These are phyloP conservation scores for Turdus rufiventris DNA, from an alignment of 2,113 vertebrate species.

Conservation along the genomic window DNA sequence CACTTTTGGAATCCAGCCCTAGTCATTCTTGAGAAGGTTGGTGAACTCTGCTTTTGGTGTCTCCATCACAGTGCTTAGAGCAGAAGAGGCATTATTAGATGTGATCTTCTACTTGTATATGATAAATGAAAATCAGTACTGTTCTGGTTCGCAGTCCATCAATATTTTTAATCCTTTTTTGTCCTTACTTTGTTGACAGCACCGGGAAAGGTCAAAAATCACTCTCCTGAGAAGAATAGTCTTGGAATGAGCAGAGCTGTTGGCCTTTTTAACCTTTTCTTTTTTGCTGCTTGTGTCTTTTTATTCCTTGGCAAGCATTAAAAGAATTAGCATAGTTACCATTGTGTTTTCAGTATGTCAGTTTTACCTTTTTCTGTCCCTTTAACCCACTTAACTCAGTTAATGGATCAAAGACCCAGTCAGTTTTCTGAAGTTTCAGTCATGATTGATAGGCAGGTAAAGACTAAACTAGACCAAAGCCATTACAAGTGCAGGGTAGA, in stretches of 20 bases:
- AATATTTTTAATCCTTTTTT: neutral
- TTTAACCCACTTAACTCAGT: neutral
- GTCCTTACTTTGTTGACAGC: neutral
- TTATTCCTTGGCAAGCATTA: neutral
- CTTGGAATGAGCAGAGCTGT: neutral
- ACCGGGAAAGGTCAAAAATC: neutral
- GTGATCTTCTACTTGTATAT: neutral
- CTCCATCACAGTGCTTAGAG: neutral
- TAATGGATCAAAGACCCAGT: neutral
- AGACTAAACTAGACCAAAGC: neutral
- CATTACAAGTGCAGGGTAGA: neutral
- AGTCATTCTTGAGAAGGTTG: neutral
- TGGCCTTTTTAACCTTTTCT: neutral
- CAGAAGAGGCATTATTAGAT: neutral
- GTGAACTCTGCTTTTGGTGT: neutral
- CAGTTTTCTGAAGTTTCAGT: neutral
- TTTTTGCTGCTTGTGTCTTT: neutral
- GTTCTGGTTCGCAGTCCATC: neutral
- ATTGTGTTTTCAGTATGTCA: neutral
- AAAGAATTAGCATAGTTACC: neutral
- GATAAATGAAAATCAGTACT: neutral
- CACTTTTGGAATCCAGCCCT: neutral
- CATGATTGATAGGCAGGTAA: neutral
- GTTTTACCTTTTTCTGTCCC: neutral
- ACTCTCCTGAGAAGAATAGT: neutral